These are phyloP conservation scores for Cnemophilus loriae DNA, from an alignment of 2,113 vertebrate species.

Conservation along the genomic window DNA sequence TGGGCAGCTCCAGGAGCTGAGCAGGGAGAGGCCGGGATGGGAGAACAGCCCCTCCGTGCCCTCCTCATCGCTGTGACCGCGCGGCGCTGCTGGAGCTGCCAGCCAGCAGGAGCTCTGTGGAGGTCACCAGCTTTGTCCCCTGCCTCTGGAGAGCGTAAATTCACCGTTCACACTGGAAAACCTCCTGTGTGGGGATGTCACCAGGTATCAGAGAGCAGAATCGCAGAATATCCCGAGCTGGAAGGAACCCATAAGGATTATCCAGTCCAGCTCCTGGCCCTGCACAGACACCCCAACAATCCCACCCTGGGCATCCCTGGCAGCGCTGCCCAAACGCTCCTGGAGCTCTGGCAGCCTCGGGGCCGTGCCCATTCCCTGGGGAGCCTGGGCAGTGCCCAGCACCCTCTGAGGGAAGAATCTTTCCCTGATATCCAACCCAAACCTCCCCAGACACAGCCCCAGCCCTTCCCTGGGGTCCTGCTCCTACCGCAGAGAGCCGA, in stretches of 20 bases:
- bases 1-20: not conserved
- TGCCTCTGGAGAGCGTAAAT: not conserved
- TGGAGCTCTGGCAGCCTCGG: not conserved
- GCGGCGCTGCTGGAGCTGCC: not conserved
- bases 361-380: not conserved
- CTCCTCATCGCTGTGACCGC: not conserved
- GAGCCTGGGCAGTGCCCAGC: not conserved
- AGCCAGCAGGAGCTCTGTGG: not conserved
- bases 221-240: not conserved
- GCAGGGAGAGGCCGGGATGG: not conserved
- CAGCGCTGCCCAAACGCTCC: rapidly evolving
- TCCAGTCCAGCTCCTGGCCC: not conserved
- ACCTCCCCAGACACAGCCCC: not conserved
- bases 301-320: not conserved
- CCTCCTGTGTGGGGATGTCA: too few species aligned
- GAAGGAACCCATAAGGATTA: not conserved
- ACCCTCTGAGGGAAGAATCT: not conserved
- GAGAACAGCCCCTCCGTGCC: not conserved
- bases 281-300: not conserved
- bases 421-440: rapidly evolving
- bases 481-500: not conserved
- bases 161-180: not conserved
- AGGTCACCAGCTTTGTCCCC: not conserved
- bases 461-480: not conserved
- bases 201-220: not conserved